Evolutionary conservation across 1,140 invertebrate species (phyloP), one percentile per base, ranked within the genome.

Genomic region (Contarinia nasturtii): DNA sequence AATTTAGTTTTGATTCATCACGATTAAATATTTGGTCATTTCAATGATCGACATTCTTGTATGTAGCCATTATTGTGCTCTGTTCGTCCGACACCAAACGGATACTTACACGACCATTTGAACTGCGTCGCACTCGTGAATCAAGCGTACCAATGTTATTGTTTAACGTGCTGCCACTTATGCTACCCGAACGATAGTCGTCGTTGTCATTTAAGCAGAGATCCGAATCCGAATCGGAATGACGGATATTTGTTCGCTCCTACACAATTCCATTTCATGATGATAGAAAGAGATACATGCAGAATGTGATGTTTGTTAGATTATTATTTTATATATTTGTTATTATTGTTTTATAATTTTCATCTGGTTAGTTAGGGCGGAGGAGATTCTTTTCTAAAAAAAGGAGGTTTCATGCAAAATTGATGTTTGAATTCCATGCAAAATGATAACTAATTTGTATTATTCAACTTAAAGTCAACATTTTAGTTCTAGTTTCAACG

Each of bases 171-270:
- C 27, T 21, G 7, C 45, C 52, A 20, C 40, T 41, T 34, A 22
- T 38, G 17, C 48, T 47, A 19, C 50, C 50, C 4, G 43, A 41
- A 33, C 47, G 42, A 41, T 48, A 46, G 41, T 53, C 48, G 48
- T 59, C 59, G 41, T 43, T 40, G 48, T 87, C 82, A 57, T 86
- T 83, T 50, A 87, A 74, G 60, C 85, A 89, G 41, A 89, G 72
- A 64, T 91, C 86, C 17, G 82, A 87, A 67, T 90, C 86, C 11
- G 85, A 88, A 61, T 87, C 86, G 21, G 69, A 70, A 56, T 75
- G 71, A 50, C 73, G 67, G 51, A 74, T 71, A 27, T 27, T 27
- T 49, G 68, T 65, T 52, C 71, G 71, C 54, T 81, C 78, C 79
- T 81, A 57, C 51, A 56, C 55, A 52, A 52, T 43, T 49, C 14